phyloP scores from a whole-genome alignment of 2,888 invertebrate species.

The Desoria tigrina region DNA sequence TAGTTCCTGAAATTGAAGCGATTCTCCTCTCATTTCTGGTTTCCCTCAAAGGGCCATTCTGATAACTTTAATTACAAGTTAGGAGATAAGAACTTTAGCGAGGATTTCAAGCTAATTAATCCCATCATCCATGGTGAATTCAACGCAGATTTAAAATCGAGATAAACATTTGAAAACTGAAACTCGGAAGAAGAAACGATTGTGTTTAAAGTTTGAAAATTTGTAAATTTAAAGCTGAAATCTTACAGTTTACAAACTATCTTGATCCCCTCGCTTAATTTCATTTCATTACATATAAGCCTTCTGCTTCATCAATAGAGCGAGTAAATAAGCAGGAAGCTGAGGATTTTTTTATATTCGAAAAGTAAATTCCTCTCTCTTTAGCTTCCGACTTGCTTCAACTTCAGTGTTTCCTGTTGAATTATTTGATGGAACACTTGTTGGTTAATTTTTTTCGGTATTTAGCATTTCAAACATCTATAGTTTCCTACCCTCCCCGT shows the following conservation, averaged over 20 bases:
- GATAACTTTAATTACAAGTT: no score
- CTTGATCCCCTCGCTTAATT: neutral
- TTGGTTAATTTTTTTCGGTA: neutral
- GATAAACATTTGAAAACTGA: no score
- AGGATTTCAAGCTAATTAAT: no score
- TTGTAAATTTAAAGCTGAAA: neutral
- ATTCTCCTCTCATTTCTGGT: no score
- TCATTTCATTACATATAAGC: conserved; percentile 8
- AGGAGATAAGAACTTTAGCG: no score
- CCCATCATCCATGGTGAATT: no score
- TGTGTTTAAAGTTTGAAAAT: neutral
- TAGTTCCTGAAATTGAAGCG: no score
- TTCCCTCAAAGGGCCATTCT: no score
- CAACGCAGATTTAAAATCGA: no score
- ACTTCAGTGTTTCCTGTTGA: neutral
- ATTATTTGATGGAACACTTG: neutral
- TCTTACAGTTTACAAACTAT: neutral
- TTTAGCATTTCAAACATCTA: neutral
- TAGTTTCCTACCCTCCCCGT: no score
- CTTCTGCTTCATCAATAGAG: conserved; percentile 10
- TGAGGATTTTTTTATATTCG: neutral
- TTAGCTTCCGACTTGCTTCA: neutral
- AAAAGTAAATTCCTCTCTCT: neutral
- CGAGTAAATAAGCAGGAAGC: conserved; percentile 3
- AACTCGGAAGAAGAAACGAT: neutral